Evolutionary conservation across 2,797 vertebrate genomes (phyloP), one percentile per base, ranked within the genome.

Genomic region (Sciurus vulgaris): DNA sequence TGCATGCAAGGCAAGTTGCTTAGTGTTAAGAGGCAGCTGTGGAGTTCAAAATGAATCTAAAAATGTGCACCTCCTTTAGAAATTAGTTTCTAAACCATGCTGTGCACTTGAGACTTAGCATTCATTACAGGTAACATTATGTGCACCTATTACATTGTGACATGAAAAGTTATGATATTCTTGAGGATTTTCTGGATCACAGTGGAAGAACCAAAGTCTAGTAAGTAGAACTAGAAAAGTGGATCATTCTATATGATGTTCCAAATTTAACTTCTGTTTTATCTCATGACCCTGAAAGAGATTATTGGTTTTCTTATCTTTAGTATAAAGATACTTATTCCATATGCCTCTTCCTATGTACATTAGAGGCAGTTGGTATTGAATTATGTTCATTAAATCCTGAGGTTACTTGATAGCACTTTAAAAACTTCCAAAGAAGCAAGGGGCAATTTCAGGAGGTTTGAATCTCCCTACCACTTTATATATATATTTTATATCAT

Each of bases 31-130:
- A 97, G 65, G 41, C 77, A 96, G 69, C 84, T 94, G 44, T 96
- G 82, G 73, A 89, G 89, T 95, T 79, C 74, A 86, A 95, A 96
- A 91, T 91, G 70, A 97, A 95, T 67, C 87, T 87, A 49, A 89
- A 15, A 89, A 95, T 91, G 5, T 33, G 14, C 96, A 72, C 54
- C 84, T 92, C 73, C 77, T 96, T 94, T 95, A 90, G 65, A 97
- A 96, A 97, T 96, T 96, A 96, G 81, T 97, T 97, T 96, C 91
- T 93, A 96, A 96, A 86, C 65, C 91, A 83, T 96, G 91, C 95
- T 97, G 86, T 96, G 93, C 85, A 95, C 95, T 95, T 97, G 94
- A 97, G 89, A 95, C 78, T 96, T 95, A 93, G 78, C 88, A 96
- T 95, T 97, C 95, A 89, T 97, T 97, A 96, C 90, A 54, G 85